Evolutionary conservation across 2,113 vertebrate genomes (phyloP), one percentile per base, ranked within the genome.

Genomic region (Protobothrops mucrosquamatus): DNA sequence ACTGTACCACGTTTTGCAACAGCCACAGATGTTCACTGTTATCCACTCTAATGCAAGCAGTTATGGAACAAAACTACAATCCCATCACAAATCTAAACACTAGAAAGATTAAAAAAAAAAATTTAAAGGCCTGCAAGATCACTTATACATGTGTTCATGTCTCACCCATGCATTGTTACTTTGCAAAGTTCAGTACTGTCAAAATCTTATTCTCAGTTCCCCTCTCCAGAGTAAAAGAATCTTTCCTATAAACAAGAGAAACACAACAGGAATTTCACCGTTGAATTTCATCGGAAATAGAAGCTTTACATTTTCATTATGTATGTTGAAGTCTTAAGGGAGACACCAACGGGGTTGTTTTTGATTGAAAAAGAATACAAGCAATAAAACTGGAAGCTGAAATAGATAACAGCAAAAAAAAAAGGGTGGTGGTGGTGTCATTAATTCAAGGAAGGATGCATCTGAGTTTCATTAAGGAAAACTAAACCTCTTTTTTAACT

Each of bases 201-300:
- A 95, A 95, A 86, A 95, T 74, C 87, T 24, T 91, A 87, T 94
- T 86, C 93, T 90, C 22, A 89, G 52, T 94, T 92, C 55, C 91
- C 61, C 93, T 86, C 93, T 93, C 95, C 94, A 94, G 64, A 94
- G 94, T 92, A 92, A 56, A 94, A 88, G 87, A 95, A 93, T 34
- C 81, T 74, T 88, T n/a, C 61, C 87, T 91, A 91, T 48, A 88
- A 91, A 93, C 86, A 91, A 89, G 55, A 89, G 69, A 96, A 95
- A 96, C 18, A 59, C 14, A 88, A 0, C 1, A 89, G 69, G 90
- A 87, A 95, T 95, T 96, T 94, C 92, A 92, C 20, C 7, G 0
- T 0, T 81, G 74, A 81, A 81, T 81, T 81, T 81, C 74, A 81
- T 94, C 92, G 86, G 64, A 4, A 22, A 89, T n/a, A 48, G 91